Conservation (phyloP, 2,888 invertebrate genomes). For the Strigamia transsilvanica region DNA sequence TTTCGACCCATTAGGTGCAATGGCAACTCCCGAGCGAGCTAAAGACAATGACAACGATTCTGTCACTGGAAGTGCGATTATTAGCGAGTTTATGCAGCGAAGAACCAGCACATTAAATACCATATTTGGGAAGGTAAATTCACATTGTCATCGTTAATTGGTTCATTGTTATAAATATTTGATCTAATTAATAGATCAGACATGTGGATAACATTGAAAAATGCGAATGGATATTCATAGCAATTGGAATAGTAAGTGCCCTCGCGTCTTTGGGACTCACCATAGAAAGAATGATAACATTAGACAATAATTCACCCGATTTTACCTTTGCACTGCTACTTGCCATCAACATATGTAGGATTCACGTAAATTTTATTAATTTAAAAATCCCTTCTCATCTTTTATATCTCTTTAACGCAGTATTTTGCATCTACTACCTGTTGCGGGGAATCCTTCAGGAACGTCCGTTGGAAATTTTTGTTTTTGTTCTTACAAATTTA, state of each 20-base stretch:
- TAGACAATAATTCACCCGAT: neutral
- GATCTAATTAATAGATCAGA: neutral
- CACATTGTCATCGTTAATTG: neutral
- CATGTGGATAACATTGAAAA: neutral
- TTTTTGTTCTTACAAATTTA: slow-evolving; percentile 48
- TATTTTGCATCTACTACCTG: neutral
- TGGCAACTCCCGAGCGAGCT: neutral
- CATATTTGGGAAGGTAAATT: slow-evolving; percentile 4
- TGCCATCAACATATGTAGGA: neutral
- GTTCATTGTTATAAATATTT: neutral
- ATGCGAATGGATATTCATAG: slow-evolving; percentile 46
- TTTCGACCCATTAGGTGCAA: neutral
- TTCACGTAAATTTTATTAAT: neutral
- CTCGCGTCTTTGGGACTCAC: slow-evolving; percentile 1
- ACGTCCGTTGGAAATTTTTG: slow-evolving; percentile 19
- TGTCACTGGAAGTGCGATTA: neutral
- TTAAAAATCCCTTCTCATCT: neutral
- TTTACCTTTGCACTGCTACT: slow-evolving; percentile 32
- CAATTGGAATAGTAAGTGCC: slow-evolving; percentile 10
- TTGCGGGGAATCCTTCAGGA: slow-evolving; percentile 33
- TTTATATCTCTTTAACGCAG: neutral
- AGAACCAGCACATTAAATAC: neutral
- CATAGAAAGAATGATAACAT: neutral
- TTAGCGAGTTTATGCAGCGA: neutral
- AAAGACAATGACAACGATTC: slow-evolving; percentile 5